phyloP scores from a whole-genome alignment of 2,113 vertebrate genomes.

The Hoplias malabaricus region DNA sequence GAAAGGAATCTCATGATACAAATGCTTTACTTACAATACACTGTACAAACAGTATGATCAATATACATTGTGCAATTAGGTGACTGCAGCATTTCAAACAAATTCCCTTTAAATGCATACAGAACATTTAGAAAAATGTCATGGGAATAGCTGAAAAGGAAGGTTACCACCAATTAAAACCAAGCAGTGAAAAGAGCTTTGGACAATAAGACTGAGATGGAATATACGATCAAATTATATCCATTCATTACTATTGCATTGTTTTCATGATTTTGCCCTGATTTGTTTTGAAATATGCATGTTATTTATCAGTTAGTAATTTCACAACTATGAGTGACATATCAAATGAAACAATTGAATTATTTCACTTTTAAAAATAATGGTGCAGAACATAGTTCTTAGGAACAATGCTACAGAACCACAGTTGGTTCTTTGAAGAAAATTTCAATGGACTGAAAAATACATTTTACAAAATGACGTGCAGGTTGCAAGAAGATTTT shows the following conservation, averaged over 20 bases:
- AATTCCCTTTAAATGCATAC: conserved; percentile 6
- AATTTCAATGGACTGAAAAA: too few species aligned
- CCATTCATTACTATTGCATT: neutral
- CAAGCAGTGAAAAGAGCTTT: neutral
- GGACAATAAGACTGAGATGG: neutral
- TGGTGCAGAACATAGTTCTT: too few species aligned
- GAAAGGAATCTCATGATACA: conserved; percentile 14
- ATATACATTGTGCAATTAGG: conserved; percentile 36
- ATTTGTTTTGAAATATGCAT: too few species aligned
- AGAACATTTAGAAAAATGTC: neutral
- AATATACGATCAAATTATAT: neutral
- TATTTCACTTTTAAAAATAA: too few species aligned
- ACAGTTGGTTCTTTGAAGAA: too few species aligned
- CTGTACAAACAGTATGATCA: conserved; percentile 32
- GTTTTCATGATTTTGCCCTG: neutral
- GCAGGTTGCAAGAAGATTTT: too few species aligned
- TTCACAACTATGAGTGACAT: too few species aligned
- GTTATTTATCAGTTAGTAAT: too few species aligned
- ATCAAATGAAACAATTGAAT: too few species aligned
- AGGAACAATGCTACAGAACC: too few species aligned
- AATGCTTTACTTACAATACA: conserved; percentile 31
- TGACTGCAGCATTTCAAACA: neutral
- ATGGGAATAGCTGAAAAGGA: neutral
- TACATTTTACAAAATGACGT: too few species aligned
- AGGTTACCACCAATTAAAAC: neutral